Base-by-base conservation (phyloP, 2,888 invertebrate genomes). In the Aporophyla nigra region DNA sequence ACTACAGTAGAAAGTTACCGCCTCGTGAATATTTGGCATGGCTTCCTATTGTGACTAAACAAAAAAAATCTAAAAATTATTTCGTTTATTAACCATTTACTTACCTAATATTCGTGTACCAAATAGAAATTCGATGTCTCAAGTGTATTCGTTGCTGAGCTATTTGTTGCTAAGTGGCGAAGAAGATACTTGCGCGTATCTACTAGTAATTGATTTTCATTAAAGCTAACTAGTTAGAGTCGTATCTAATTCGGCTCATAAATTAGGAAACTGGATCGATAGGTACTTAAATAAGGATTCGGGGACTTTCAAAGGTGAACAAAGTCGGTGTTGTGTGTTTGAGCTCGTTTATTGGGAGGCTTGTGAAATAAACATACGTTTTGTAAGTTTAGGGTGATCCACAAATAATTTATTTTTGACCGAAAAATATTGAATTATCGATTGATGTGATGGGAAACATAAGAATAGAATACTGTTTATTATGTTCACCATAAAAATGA, bases 201-300 rank as follows among this genome's bases (percentile, higher is more conserved):
- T 58, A 56, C 56, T 51, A 27, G 71, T 84, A 88, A 88, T 89
- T 83, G 86, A 77, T 86, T 83, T 85, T 85, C 84, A 88, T 87
- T 88, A 86, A 71, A 68, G 66, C 80, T 69, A 75, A 86, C 84
- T 82, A 84, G 79, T 56, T 61, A 63, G 54, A 58, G 21, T 61
- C 40, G 71, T 75, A 67, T 66, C 65, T 86, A 74, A 62, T 80
- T 76, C 40, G 43, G 33, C 19, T 51, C 33, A 27, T 74, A 76
- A 81, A 70, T 85, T 67, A 81, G 63, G 27, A 68, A 16, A 27
- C 71, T 80, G 9, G 40, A 49, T 62, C 33, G 62, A 74, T 72
- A 54, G 49, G 7, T 58, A 73, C 58, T 61, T 21, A 56, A n/a
- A 65, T 63, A 14, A 4, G n/a, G 33, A 56, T 59, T 61, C n/a